Conservation (phyloP, 2,797 vertebrate genomes). For the Onychomys torridus region DNA sequence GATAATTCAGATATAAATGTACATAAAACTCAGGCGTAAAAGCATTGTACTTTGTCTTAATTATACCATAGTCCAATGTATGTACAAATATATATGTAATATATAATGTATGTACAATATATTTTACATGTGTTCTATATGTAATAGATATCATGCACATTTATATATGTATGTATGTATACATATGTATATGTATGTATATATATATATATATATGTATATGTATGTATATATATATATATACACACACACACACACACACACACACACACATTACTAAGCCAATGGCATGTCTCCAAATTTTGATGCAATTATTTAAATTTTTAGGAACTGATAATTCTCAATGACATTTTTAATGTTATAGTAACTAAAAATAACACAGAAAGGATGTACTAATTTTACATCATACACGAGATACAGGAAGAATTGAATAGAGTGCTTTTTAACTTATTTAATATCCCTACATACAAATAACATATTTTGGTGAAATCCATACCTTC, state of each 20-base stretch:
- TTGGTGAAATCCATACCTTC: background rate
- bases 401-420: background rate
- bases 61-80: background rate
- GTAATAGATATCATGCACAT: background rate
- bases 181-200: too few species aligned
- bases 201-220: too few species aligned
- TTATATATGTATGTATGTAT: too few species aligned
- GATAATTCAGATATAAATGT: background rate
- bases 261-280: too few species aligned
- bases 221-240: too few species aligned
- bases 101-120: background rate
- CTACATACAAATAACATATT: background rate
- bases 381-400: background rate
- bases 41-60: background rate
- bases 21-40: background rate
- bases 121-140: too few species aligned
- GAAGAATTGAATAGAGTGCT: background rate
- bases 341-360: background rate
- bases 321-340: background rate
- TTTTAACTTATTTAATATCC: background rate
- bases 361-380: background rate
- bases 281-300: background rate
- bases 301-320: background rate
- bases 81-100: background rate
- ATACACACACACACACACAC: too few species aligned